A percentile compares a stretch with the other conserved stretches of the same genome.
Evolutionary conservation across 2,888 invertebrate genomes (phyloP).

Genomic region (Sisyra terminalis): DNA sequence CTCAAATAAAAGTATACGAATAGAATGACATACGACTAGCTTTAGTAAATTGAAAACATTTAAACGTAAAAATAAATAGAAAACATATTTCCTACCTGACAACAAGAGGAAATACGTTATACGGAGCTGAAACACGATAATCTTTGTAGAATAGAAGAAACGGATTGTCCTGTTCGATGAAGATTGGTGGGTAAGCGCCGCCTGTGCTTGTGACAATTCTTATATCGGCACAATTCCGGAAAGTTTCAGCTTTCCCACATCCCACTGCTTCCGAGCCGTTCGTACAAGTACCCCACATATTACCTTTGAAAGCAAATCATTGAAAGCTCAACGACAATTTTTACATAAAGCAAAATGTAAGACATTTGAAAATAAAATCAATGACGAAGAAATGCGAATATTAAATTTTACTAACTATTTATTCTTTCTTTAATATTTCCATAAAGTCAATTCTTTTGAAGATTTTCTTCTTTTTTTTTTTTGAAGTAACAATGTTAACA

Average conservation of each 20-base stretch:
- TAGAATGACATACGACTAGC: no score
- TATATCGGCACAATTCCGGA: conserved; percentile 81
- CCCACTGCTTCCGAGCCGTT: conserved; percentile 80
- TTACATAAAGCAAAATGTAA: no score
- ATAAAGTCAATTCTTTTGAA: no score
- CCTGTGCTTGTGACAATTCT: conserved; percentile 65
- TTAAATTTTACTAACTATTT: no score
- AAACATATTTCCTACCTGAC: conserved; percentile 39
- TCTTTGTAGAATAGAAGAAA: conserved; percentile 65
- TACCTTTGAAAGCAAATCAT: conserved; percentile 32
- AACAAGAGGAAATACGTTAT: conserved; percentile 54
- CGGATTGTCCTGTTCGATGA: conserved; percentile 51
- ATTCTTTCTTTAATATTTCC: no score
- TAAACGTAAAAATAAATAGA: neutral
- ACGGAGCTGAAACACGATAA: conserved; percentile 37
- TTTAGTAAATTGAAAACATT: no score
- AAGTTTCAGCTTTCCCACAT: conserved; percentile 81
- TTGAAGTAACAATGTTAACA: no score
- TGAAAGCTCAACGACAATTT: no score
- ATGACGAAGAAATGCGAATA: no score
- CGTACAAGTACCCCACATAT: conserved; percentile 79
- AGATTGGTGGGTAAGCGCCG: conserved; percentile 52
- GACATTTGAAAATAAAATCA: no score
- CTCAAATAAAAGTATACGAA: no score
- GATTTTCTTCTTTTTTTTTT: no score